phyloP scores from a whole-genome alignment of 2,797 vertebrate species.

The Poeciliopsis paucimaculata region DNA sequence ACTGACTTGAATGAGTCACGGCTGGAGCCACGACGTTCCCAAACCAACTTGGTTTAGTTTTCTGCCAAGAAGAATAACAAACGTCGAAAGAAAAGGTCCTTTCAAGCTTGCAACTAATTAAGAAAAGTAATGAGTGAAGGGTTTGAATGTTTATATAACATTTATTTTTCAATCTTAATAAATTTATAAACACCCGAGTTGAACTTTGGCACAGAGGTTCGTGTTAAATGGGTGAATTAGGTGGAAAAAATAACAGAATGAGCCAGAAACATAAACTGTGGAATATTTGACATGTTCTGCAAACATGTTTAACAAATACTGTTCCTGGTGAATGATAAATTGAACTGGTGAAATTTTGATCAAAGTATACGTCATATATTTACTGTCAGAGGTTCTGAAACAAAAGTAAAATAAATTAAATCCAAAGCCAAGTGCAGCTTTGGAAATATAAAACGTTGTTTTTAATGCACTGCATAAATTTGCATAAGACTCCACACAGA shows the following conservation, averaged over 20 bases:
- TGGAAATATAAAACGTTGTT: neutral
- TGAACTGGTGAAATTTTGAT: neutral
- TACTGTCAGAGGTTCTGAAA: neutral
- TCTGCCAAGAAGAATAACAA: slow-evolving; percentile 2
- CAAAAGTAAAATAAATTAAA: neutral
- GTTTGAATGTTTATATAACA: neutral
- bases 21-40: neutral
- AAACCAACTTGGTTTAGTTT: neutral
- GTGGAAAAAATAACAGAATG: neutral
- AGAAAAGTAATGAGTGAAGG: neutral
- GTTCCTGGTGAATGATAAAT: neutral
- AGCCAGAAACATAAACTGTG: slow-evolving; percentile 14
- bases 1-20: neutral
- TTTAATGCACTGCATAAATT: neutral
- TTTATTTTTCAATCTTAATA: neutral
- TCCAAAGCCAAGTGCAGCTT: neutral
- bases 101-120: neutral
- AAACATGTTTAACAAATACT: neutral
- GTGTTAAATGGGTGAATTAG: neutral
- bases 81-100: neutral
- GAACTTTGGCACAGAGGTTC: neutral
- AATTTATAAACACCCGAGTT: slow-evolving; percentile 4
- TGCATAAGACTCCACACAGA: neutral
- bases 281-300: slow-evolving; percentile 6
- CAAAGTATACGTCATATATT: neutral